Conservation (phyloP, 2,113 vertebrate genomes). For the Zootoca vivipara region DNA sequence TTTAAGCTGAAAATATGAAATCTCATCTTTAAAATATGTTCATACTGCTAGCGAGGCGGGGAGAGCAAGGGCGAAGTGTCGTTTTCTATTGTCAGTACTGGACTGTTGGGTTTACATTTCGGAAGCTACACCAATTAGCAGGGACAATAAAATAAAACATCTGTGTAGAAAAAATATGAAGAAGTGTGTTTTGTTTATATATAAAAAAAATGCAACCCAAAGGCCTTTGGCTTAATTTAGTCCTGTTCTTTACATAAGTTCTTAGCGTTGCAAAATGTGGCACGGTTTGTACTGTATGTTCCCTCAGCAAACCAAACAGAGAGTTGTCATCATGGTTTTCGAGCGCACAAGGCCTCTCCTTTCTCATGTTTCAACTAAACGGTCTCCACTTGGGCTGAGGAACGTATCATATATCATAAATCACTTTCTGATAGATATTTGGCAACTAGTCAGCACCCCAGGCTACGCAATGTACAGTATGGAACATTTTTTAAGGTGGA, state of each 20-base stretch:
- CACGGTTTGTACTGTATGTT: constrained; percentile 75
- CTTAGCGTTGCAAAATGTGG: constrained; percentile 68
- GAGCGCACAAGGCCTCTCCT: constrained; percentile 83
- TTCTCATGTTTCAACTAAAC: constrained; percentile 93
- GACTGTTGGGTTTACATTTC: constrained; percentile 34
- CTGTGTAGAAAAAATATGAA: constrained; percentile 16
- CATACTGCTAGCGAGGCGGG: neutral
- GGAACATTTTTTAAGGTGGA: constrained; percentile 91
- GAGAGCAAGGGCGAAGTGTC: neutral
- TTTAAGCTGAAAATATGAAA: constrained; percentile 46
- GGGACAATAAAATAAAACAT: neutral
- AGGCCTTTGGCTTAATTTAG: constrained; percentile 47
- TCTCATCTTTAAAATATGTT: constrained; percentile 43
- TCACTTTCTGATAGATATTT: constrained; percentile 94
- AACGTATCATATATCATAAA: constrained; percentile 96
- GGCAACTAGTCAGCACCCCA: constrained; percentile 84
- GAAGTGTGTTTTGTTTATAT: neutral
- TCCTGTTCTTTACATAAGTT: constrained; percentile 72
- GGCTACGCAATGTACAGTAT: constrained; percentile 83
- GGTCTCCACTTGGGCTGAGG: constrained; percentile 87
- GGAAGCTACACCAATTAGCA: constrained; percentile 26
- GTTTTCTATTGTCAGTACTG: constrained; percentile 45
- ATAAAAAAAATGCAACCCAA: neutral
- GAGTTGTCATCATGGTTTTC: constrained; percentile 82
- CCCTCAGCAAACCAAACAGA: constrained; percentile 80